Evolutionary conservation across 35 echinoderm and acorn worm genomes (phyloP), one percentile per base, ranked within the genome.

Genomic region (Patiria miniata): DNA sequence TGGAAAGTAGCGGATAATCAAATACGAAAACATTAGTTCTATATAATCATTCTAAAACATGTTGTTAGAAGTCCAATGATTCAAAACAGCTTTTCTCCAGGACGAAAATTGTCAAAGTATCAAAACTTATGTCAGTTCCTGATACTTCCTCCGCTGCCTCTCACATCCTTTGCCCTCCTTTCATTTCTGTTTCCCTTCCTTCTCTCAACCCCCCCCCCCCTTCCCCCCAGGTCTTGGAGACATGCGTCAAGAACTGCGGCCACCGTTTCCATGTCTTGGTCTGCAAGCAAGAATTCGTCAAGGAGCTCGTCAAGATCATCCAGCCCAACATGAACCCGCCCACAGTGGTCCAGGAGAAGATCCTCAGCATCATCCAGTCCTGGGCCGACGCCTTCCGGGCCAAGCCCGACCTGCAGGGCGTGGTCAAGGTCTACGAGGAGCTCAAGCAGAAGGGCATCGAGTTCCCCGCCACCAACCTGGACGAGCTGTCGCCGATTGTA

Each of bases 351-450:
- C 83, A 99, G 87, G 96, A 99, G 61, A 99, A 99, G 87, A 99
- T 99, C 34, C 90, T 99, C 8, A 87, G 84, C 83, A 77, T 99
- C 57, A 99, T 99, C 39, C 96, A 99, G 78, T 91, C 96, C 0
- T 99, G 96, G 96, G 93, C 96, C 0, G 96, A 99, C 65, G 96
- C 96, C 15, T 99, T 99, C 83, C 86, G 84, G 29, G 69, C 60
- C 40, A 83, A 89, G 19, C 65, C 86, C 0, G 89, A 91, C 54
- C 68, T 99, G 30, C 96, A 94, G 9, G 96, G 96, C 3, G 92
- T 99, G 8, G 96, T 99, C 40, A 94, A 99, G 84, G 93, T 99
- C 21, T 99, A 99, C 53, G 92, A 94, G 51, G 96, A 99, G 78
- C 76, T 98, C 69, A 94, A 88, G 61, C 82, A 83, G 40, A 98